Evolutionary conservation across 1,140 invertebrate species (phyloP).

Genomic region (Tetraneura akinire): DNA sequence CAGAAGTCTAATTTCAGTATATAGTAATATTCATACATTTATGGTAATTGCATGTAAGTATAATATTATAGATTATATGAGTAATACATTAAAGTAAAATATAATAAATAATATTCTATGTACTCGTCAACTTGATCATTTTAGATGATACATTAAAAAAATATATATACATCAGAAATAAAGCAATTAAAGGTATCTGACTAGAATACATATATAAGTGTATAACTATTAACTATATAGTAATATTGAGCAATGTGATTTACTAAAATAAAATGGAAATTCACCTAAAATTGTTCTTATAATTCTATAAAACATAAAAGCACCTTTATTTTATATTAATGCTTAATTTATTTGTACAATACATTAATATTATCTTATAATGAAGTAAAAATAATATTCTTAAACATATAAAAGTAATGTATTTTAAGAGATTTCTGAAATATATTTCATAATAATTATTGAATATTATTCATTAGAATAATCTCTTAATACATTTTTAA

Average conservation of each 20-base stretch:
- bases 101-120: not conserved
- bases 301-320: constrained; percentile 32
- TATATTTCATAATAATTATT: constrained; percentile 11
- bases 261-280: constrained; percentile 28
- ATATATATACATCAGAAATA: not conserved
- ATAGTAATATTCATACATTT: no score
- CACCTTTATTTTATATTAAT: constrained; percentile 30
- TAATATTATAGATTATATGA: no score
- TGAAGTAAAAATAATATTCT: constrained; percentile 10
- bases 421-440: constrained; percentile 5
- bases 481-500: not conserved
- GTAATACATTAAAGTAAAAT: no score
- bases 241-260: constrained; percentile 39
- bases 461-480: not conserved
- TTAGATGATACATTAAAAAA: not conserved
- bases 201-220: constrained; percentile 21
- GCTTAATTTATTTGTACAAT: constrained; percentile 30
- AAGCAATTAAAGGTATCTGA: constrained; percentile 18
- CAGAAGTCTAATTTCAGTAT: no score
- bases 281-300: constrained; percentile 30
- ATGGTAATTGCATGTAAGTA: no score
- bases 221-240: not conserved
- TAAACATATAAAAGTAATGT: not conserved
- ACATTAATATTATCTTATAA: constrained; percentile 9
- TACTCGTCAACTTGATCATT: constrained; percentile 9